Percentiles rank a stretch among this genome's conserved stretches.
phyloP scores from a whole-genome alignment of 2,888 invertebrate species.

The Trisateles emortualis region DNA sequence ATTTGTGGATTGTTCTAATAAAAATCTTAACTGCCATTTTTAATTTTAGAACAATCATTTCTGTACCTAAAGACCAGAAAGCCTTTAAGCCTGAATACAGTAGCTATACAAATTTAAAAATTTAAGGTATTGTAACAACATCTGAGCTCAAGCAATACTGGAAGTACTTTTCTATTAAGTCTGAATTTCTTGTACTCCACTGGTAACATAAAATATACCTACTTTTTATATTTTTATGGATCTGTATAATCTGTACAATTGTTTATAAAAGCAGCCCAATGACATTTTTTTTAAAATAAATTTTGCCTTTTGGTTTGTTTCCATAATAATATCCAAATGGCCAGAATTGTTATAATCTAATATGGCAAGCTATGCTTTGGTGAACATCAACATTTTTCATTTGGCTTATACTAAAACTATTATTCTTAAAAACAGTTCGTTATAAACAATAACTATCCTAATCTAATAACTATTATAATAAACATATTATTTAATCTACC shows the following conservation, averaged over 20 bases:
- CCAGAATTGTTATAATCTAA: constrained; percentile 71
- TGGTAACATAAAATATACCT: constrained; percentile 35
- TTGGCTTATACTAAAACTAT: constrained; percentile 63
- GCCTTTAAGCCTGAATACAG: background rate
- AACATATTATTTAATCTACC: constrained; percentile 54
- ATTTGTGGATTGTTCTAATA: background rate
- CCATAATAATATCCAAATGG: constrained; percentile 51
- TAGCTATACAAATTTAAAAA: background rate
- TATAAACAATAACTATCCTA: constrained; percentile 39
- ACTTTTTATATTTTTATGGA: background rate
- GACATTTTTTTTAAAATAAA: constrained; percentile 12
- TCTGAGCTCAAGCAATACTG: background rate
- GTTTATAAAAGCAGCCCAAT: constrained; percentile 27
- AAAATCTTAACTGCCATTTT: background rate
- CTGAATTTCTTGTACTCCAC: constrained; percentile 1
- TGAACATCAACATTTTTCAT: constrained; percentile 69
- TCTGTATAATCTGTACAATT: background rate
- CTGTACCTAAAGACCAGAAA: background rate
- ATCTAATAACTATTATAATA: constrained; percentile 23
- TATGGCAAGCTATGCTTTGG: constrained; percentile 86
- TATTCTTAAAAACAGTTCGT: constrained; percentile 34
- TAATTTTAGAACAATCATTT: background rate
- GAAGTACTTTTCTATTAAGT: constrained; percentile 8
- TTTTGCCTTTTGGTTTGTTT: constrained; percentile 35
- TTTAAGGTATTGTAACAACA: constrained; percentile 8